phyloP scores from a whole-genome alignment of 2,113 vertebrate genomes.

The Thymallus thymallus region DNA sequence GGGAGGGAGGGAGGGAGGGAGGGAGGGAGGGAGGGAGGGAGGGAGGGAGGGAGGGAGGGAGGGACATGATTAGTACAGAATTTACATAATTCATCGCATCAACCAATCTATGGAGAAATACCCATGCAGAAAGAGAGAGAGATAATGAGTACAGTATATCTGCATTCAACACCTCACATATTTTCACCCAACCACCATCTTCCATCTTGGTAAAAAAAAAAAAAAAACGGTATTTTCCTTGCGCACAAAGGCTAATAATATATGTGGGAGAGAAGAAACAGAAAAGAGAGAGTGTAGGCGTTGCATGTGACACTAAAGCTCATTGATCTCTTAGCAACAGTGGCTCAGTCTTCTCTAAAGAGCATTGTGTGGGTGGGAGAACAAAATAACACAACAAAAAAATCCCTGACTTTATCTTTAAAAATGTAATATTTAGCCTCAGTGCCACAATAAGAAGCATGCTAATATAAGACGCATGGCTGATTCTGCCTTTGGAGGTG shows the following conservation, averaged over 20 bases:
- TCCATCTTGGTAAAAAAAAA: conserved; percentile 3
- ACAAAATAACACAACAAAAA: conserved; percentile 11
- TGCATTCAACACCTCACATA: background rate
- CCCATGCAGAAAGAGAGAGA: conserved; percentile 7
- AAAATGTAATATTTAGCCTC: conserved; percentile 25
- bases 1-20: background rate
- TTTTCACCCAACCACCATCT: background rate
- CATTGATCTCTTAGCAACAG: conserved; percentile 31
- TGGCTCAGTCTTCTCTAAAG: conserved; percentile 38
- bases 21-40: conserved; percentile 34
- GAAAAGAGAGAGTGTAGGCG: conserved; percentile 7
- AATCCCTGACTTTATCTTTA: conserved; percentile 32
- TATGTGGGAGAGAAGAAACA: background rate
- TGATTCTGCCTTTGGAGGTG: background rate
- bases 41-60: background rate
- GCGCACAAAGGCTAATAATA: conserved; percentile 42
- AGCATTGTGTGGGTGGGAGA: conserved; percentile 40
- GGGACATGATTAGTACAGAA: background rate
- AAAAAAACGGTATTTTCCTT: conserved; percentile 10
- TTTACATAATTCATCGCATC: background rate
- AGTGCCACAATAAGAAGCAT: background rate
- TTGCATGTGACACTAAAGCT: conserved; percentile 35
- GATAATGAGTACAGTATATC: too few relatives aligned
- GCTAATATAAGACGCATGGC: background rate
- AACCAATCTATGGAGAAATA: background rate